These are phyloP conservation scores for Chymomyza amoena DNA, from an alignment of 2,888 invertebrate species.

Conservation along the genomic window DNA sequence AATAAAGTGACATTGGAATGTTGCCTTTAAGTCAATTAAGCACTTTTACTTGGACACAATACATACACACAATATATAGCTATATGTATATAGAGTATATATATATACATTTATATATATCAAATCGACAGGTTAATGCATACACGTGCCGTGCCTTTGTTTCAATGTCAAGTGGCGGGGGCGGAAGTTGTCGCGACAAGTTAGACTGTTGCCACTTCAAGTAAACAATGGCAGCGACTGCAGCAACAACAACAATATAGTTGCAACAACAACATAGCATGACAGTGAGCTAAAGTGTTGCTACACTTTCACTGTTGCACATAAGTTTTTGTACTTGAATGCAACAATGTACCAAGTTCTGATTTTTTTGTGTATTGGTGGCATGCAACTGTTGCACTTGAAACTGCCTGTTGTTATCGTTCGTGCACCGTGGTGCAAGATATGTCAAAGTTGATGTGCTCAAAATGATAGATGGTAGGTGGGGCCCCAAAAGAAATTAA, in stretches of 20 bases:
- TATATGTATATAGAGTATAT: no score
- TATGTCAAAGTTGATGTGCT: no score
- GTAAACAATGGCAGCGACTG: neutral
- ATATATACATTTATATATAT: conserved; percentile 12
- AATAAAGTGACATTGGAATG: neutral
- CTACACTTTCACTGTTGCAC: conserved; percentile 22
- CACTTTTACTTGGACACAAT: neutral
- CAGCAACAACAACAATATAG: neutral
- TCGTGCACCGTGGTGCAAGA: neutral
- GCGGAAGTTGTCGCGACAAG: conserved; percentile 48
- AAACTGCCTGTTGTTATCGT: neutral
- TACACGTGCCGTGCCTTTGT: conserved; percentile 50
- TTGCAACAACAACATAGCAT: neutral
- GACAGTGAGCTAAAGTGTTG: conserved; percentile 23
- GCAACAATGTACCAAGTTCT: conserved; percentile 7
- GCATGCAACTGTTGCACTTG: conserved; percentile 40
- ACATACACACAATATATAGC: neutral
- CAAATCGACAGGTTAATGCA: conserved; percentile 24
- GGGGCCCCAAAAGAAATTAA: no score
- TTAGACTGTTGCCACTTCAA: conserved; percentile 14
- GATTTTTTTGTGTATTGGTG: neutral
- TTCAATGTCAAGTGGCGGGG: conserved; percentile 57
- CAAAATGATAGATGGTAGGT: no score
- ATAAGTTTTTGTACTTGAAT: conserved; percentile 37
- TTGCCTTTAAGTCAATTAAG: neutral